phyloP scores from a whole-genome alignment of 2,888 invertebrate species.

The Fragum fragum region DNA sequence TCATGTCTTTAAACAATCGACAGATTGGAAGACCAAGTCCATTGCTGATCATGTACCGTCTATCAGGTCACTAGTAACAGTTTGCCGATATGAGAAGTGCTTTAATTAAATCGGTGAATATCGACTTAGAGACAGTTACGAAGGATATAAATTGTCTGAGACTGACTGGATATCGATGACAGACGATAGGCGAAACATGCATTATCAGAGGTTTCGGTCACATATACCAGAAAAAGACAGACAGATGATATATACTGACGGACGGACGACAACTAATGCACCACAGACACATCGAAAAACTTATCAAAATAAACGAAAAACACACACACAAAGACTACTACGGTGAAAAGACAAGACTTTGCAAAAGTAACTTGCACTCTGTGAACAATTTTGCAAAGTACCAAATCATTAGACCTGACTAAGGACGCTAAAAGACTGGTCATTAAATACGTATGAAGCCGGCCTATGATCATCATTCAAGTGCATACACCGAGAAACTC shows the following conservation, averaged over 20 bases:
- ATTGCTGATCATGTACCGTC: not conserved
- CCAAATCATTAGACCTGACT: too few relatives aligned
- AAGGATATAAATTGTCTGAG: not conserved
- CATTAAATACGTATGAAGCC: too few relatives aligned
- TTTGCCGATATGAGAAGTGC: not conserved
- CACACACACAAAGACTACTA: not conserved
- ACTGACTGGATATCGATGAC: conserved; percentile 5
- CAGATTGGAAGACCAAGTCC: not conserved
- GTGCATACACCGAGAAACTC: too few relatives aligned
- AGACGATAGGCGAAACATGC: not conserved
- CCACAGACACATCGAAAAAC: not conserved
- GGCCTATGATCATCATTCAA: too few relatives aligned
- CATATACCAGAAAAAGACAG: not conserved
- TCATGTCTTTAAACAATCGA: conserved; percentile 1
- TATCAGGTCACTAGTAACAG: not conserved
- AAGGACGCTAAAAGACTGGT: too few relatives aligned
- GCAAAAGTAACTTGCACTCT: too few relatives aligned
- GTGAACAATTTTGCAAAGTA: too few relatives aligned
- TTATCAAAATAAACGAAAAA: not conserved
- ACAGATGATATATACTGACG: not conserved
- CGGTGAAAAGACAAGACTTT: not conserved
- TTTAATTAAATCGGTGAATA: not conserved
- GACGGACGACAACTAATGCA: not conserved
- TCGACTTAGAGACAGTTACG: not conserved
- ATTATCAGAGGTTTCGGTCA: not conserved